A percentile compares a stretch with the other conserved stretches of the same genome.
Conservation (phyloP, 2,113 vertebrate genomes). For the Apteryx mantelli region DNA sequence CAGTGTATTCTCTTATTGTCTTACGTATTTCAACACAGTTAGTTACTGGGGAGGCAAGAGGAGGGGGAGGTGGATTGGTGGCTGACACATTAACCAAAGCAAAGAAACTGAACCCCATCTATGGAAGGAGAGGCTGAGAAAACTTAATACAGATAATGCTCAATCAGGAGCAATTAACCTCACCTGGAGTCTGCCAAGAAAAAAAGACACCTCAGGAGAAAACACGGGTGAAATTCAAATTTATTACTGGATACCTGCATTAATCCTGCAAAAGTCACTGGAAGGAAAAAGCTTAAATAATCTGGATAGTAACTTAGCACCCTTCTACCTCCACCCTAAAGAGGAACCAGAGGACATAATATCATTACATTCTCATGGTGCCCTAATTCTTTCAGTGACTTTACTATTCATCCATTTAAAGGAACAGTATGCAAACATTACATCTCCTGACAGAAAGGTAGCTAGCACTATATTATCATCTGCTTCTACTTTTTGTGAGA, state of each 20-base stretch:
- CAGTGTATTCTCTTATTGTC: constrained; percentile 32
- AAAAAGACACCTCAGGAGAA: neutral
- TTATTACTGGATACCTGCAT: constrained; percentile 5
- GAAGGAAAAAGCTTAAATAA: constrained; percentile 25
- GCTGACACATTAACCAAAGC: neutral
- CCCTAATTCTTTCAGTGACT: neutral
- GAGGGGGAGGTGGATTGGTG: neutral
- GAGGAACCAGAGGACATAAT: neutral
- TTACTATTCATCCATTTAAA: neutral
- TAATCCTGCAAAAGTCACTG: neutral
- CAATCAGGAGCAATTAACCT: constrained; percentile 26
- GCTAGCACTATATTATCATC: neutral
- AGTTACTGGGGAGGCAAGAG: neutral
- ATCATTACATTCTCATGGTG: neutral
- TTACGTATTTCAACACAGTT: constrained; percentile 25
- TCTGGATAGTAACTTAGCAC: neutral
- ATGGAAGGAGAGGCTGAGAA: neutral
- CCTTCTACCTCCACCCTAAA: neutral
- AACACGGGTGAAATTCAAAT: constrained; percentile 9
- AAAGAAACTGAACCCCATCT: neutral
- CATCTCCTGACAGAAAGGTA: neutral
- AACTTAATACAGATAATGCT: constrained; percentile 1
- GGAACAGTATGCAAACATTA: neutral
- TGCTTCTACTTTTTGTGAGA: neutral
- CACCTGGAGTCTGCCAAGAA: neutral